A percentile compares a stretch with the other conserved stretches of the same genome.
These are phyloP conservation scores for Megaceryle alcyon DNA, from an alignment of 2,797 vertebrate species.

Conservation along the genomic window DNA sequence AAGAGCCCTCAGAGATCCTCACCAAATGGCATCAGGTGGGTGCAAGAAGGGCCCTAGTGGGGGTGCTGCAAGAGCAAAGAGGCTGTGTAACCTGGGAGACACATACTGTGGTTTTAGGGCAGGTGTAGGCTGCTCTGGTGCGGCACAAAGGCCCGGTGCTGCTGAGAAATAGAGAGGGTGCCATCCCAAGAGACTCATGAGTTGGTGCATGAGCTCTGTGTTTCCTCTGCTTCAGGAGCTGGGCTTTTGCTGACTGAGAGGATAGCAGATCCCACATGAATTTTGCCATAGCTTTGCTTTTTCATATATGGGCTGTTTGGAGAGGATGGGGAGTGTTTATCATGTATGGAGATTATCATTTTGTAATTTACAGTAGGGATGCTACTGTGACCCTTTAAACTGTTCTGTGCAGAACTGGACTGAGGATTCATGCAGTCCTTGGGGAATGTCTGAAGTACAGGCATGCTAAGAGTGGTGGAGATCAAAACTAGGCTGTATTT, in stretches of 20 bases:
- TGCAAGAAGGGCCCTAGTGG: background rate
- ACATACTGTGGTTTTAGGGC: background rate
- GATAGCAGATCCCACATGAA: background rate
- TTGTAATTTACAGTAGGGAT: background rate
- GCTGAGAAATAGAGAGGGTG: background rate
- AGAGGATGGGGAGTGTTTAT: background rate
- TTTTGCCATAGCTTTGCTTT: background rate
- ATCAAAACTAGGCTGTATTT: background rate
- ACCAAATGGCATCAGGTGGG: rapidly evolving
- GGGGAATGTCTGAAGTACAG: background rate
- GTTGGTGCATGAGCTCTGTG: background rate
- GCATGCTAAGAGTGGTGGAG: background rate
- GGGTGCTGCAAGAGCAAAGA: background rate
- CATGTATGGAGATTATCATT: background rate
- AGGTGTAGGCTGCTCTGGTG: background rate
- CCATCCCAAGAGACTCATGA: background rate
- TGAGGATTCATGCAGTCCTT: background rate
- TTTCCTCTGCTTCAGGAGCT: background rate
- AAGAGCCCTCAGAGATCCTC: background rate
- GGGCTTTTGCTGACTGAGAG: background rate
- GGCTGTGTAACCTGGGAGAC: background rate
- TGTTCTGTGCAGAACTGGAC: background rate
- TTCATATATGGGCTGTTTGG: background rate
- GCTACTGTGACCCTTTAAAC: background rate
- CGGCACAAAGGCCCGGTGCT: background rate